Percentiles rank a stretch among this genome's conserved stretches.
phyloP scores from a whole-genome alignment of 2,888 invertebrate species.

The Hemithea aestivaria region DNA sequence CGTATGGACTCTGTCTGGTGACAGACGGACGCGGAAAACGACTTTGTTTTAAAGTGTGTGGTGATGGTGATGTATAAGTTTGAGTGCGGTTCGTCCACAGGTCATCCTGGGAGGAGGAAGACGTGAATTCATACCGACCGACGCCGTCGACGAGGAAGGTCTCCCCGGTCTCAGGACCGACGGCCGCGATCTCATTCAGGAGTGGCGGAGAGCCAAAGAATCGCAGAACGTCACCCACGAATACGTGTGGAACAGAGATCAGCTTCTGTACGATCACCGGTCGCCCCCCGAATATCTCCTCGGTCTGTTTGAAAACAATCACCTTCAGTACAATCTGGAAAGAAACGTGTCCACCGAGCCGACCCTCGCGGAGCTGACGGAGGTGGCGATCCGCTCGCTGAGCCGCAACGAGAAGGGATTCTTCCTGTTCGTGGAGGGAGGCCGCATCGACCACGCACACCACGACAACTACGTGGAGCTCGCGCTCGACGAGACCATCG shows the following conservation, averaged over 20 bases:
- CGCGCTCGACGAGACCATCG: constrained; percentile 84
- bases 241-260: constrained; percentile 79
- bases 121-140: constrained; percentile 78
- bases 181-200: constrained; percentile 81
- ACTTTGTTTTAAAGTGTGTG: no score
- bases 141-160: constrained; percentile 69
- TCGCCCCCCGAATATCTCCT: constrained; percentile 78
- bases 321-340: constrained; percentile 84
- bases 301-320: constrained; percentile 81
- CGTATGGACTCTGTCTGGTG: no score
- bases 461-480: constrained; percentile 76
- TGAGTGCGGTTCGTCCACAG: no score
- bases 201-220: constrained; percentile 78
- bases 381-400: constrained; percentile 83
- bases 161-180: constrained; percentile 71
- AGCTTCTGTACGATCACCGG: constrained; percentile 57
- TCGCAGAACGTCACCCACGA: constrained; percentile 44
- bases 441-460: constrained; percentile 82
- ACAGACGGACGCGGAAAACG: no score
- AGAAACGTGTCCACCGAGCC: constrained; percentile 81
- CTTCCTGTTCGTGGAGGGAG: constrained; percentile 85
- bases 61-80: no score
- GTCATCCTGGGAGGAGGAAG: constrained; percentile 87
- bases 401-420: constrained; percentile 82
- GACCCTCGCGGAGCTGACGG: constrained; percentile 69